These are phyloP conservation scores for Cyrtonyx montezumae DNA, from an alignment of 2,113 vertebrate species.

Conservation along the genomic window DNA sequence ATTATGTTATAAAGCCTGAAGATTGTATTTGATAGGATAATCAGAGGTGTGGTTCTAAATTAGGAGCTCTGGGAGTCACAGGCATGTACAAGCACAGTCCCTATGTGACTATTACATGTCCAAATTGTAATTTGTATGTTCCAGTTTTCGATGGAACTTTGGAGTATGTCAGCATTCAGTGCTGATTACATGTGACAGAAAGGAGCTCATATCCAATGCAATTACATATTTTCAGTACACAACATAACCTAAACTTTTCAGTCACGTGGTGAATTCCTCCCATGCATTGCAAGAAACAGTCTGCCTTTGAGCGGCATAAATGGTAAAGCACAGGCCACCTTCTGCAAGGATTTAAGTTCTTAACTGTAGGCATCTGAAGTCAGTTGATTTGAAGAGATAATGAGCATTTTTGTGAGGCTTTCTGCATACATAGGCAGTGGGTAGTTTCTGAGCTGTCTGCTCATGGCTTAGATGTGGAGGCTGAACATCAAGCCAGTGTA, in stretches of 20 bases:
- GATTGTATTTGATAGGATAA: not conserved
- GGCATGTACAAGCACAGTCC: not conserved
- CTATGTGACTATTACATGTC: not conserved
- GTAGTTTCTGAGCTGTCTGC: not conserved
- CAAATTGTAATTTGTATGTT: not conserved
- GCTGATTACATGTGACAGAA: not conserved
- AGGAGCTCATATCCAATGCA: not conserved
- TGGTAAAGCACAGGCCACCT: not conserved
- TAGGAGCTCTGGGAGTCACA: not conserved
- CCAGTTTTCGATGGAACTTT: not conserved
- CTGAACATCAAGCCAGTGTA: not conserved
- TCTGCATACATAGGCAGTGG: not conserved
- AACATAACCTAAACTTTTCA: not conserved
- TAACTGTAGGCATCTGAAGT: not conserved
- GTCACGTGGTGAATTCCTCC: not conserved
- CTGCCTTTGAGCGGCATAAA: not conserved
- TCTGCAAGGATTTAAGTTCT: not conserved
- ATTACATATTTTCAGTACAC: not conserved
- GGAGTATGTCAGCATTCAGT: not conserved
- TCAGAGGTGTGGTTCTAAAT: not conserved
- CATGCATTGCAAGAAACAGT: not conserved
- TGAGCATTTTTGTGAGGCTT: not conserved
- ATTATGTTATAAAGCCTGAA: not conserved
- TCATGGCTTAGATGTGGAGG: fast-evolving
- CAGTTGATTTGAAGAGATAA: not conserved